Percentiles rank a stretch among this genome's conserved stretches.
Conservation (phyloP, 2,888 invertebrate genomes). For the Diadromus collaris region DNA sequence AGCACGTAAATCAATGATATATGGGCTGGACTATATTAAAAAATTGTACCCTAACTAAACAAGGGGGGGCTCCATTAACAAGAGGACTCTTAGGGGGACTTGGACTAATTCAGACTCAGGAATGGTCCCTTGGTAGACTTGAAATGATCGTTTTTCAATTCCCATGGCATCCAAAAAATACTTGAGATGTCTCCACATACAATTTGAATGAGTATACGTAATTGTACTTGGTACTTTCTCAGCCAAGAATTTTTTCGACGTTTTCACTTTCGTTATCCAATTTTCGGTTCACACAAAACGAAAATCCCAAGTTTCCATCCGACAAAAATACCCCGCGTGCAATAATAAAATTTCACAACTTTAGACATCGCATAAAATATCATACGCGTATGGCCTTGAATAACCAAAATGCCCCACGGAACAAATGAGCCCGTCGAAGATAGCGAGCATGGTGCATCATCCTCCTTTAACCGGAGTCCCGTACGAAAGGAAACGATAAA, state of each 20-base stretch:
- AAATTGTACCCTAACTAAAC: too few relatives aligned
- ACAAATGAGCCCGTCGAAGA: neutral
- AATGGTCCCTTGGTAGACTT: too few relatives aligned
- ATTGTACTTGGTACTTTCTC: neutral
- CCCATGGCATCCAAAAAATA: too few relatives aligned
- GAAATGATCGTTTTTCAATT: too few relatives aligned
- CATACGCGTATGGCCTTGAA: neutral
- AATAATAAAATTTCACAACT: constrained; percentile 6
- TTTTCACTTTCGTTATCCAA: neutral
- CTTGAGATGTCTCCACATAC: neutral
- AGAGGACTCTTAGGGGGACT: too few relatives aligned
- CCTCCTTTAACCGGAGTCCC: constrained; percentile 31
- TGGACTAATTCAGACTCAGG: too few relatives aligned
- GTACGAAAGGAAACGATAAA: constrained; percentile 55
- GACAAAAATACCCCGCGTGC: too few relatives aligned
- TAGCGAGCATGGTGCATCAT: constrained; percentile 40
- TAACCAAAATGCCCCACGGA: constrained; percentile 20
- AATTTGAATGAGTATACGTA: neutral
- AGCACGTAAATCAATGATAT: too few relatives aligned
- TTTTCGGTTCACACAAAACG: too few relatives aligned
- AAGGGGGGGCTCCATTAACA: too few relatives aligned
- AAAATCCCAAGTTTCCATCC: too few relatives aligned
- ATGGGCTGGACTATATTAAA: too few relatives aligned
- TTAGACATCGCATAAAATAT: constrained; percentile 30
- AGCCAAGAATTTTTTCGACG: neutral